Evolutionary conservation across 2,888 invertebrate species (phyloP), one percentile per base, ranked within the genome.

Genomic region (Parnassius glacialis): DNA sequence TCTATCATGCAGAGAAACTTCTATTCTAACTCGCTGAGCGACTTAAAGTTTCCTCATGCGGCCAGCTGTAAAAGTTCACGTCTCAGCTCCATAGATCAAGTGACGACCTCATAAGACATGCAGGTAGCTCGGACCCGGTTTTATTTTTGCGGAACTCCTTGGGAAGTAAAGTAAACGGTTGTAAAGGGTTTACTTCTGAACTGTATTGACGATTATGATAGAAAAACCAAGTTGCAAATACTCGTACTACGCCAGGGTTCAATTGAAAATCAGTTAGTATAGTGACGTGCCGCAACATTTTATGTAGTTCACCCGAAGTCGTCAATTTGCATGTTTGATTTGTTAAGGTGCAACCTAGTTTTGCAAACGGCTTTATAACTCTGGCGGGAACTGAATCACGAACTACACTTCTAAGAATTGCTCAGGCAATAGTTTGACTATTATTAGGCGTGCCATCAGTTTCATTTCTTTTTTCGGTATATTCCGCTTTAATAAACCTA

Each of bases 371-470:
- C 50, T 45, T 54, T 58, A 53, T 42, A 59, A 59, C 41, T 42
- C 58, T 47, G n/a, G 55, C 60, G 57, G 57, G 64, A 64, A 58
- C 60, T 59, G 62, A 64, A 64, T 64, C 67, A 65, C 65, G 67
- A 64, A 60, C 52, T 56, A 62, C 59, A 52, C 51, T 67, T 67
- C 67, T 60, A 54, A 67, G 67, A 67, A 67, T 60, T 62, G 59
- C 59, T 65, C 62, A 56, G 61, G 65, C 55, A 52, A 54, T 41
- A 58, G 43, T 54, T 59, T 34, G 55, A 47, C 52, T 63, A 47
- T 59, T 55, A 42, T 45, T 55, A 51, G 44, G 13, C 11, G 2
- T 16, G 16, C 58, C 62, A 58, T 42, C 20, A 41, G 11, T 55
- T 12, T 3, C 3, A 5, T 13, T 11, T 34, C 11, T 20, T 42